Evolutionary conservation across 92 coral and sea anemone genomes (phyloP), one percentile per base, ranked within the genome.

Genomic region (Palythoa caribaeorum): DNA sequence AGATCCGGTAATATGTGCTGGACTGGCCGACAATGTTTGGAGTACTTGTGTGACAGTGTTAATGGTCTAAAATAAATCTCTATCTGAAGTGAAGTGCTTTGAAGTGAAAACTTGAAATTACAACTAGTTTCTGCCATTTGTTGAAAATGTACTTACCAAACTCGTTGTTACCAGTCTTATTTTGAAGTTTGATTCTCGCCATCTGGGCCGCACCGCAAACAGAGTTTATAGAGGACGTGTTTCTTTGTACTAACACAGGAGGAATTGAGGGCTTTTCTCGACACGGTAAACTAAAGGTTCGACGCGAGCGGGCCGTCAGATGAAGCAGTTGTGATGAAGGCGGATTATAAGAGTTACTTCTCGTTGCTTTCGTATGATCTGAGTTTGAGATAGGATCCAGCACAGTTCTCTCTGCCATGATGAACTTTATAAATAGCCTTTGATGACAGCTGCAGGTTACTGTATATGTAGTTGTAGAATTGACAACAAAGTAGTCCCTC

Each of bases 251-350:
- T 3, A 21, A n/a, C 11, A 37, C 44, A 13, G 76, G 86, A 6
- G 75, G 86, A 48, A 81, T 81, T 9, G 44, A 44, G 14, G 86
- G 86, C 47, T 81, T 81, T 36, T 81, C 86, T 81, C 86, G 86
- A 81, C 86, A 81, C 59, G 86, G 86, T 65, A 81, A 81, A 19
- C 86, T 81, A 47, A 81, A 81, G 9, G 86, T 81, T 68, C 86
- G 36, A 3, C 86, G 86, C 19, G 86, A 81, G 6, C 86, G 86
- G n/a, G 75, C 76, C 14, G 60, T 81, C 62, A 68, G 21, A 28
- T 81, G 86, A 2, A 20, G n/a, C 3, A 51, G 44, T 16, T 81
- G 86, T 21, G 86, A 65, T 12, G 86, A 71, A 9, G 86, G 86
- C 7, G 76, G 76, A 51, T 81, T 81, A n/a, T 39, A 81, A 14